These are phyloP conservation scores for Arvicanthis niloticus DNA, from an alignment of 2,113 vertebrate species.

Conservation along the genomic window DNA sequence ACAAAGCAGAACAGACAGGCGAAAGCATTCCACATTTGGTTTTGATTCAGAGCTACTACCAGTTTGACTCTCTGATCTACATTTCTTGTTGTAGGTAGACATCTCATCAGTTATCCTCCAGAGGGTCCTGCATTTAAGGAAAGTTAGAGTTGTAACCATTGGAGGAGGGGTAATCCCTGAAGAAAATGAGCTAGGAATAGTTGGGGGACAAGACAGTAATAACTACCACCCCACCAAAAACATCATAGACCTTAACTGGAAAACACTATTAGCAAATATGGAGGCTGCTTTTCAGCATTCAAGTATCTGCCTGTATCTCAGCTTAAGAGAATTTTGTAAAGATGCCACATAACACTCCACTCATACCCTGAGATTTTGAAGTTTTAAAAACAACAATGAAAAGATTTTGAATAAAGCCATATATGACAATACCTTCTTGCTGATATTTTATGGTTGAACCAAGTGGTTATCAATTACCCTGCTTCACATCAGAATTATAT, in stretches of 20 bases:
- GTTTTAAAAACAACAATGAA: slow-evolving; percentile 1
- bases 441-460: slow-evolving; percentile 14
- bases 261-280: slow-evolving; percentile 56
- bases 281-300: background rate
- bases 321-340: slow-evolving; percentile 46
- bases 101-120: background rate
- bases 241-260: slow-evolving; percentile 47
- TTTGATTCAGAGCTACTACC: background rate
- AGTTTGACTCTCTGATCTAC: background rate
- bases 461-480: background rate
- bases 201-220: background rate
- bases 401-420: background rate
- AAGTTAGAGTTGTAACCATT: background rate
- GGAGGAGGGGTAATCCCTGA: slow-evolving; percentile 10
- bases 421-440: background rate
- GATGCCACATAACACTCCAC: background rate
- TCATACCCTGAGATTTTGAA: background rate
- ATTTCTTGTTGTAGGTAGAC: background rate
- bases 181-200: slow-evolving; percentile 35
- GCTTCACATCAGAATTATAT: background rate
- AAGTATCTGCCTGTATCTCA: slow-evolving; percentile 45
- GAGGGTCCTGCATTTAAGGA: background rate
- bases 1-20: background rate
- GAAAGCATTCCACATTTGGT: background rate
- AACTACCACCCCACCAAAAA: background rate